Conservation (phyloP, 2,888 invertebrate species). For the Sepiola atlantica region DNA sequence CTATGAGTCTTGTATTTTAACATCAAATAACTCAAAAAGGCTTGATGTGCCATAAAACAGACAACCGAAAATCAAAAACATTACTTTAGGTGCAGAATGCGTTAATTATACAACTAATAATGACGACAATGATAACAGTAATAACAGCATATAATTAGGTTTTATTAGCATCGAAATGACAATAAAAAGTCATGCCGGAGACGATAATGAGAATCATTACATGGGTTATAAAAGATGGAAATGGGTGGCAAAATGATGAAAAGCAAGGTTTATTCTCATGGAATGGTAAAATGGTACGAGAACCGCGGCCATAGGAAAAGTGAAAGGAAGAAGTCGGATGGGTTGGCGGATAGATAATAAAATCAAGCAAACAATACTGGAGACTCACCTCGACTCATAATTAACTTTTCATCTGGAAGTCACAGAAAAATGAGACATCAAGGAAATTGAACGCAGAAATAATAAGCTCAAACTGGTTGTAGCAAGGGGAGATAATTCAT, state of each 20-base stretch:
- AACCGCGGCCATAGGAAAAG: neutral
- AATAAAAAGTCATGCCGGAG: neutral
- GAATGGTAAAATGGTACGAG: neutral
- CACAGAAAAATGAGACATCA: conserved; percentile 44
- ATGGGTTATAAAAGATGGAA: neutral
- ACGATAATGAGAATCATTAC: neutral
- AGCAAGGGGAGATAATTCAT: neutral
- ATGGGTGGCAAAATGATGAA: neutral
- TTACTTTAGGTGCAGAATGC: no score
- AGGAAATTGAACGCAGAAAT: neutral
- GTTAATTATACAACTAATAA: neutral
- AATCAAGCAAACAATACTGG: neutral
- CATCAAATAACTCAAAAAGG: no score
- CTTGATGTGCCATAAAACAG: no score
- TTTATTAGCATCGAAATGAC: neutral
- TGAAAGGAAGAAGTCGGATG: neutral
- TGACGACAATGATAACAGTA: neutral
- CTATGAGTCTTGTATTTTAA: no score
- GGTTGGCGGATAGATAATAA: neutral
- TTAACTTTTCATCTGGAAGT: conserved; percentile 61
- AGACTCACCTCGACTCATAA: conserved; percentile 64
- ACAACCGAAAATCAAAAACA: no score
- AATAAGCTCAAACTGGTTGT: neutral
- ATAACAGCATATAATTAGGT: neutral
- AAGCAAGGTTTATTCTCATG: neutral